Conservation (phyloP, 2,888 invertebrate genomes). For the Erebia ligea region DNA sequence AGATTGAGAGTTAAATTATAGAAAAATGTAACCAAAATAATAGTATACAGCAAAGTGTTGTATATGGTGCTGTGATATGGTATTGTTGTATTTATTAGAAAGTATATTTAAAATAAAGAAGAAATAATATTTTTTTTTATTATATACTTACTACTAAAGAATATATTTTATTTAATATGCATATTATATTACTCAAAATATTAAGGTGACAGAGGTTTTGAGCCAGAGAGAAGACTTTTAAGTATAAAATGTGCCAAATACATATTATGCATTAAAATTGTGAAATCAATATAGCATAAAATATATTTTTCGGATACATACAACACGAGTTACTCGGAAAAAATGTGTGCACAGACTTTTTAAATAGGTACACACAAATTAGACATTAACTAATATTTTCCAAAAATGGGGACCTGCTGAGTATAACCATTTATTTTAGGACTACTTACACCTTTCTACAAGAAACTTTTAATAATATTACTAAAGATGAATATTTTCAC, state of each 20-base stretch:
- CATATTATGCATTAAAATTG: background rate
- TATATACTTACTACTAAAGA: slow-evolving; percentile 14
- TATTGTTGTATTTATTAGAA: slow-evolving; percentile 62
- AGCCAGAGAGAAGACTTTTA: slow-evolving; percentile 1
- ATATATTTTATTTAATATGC: slow-evolving; percentile 21
- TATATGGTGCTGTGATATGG: slow-evolving; percentile 71
- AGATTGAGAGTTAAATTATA: slow-evolving; percentile 45
- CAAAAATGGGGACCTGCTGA: background rate
- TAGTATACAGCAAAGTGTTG: slow-evolving; percentile 60
- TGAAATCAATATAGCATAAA: background rate
- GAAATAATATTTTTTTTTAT: slow-evolving; percentile 43
- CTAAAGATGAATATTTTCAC: background rate
- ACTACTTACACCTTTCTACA: background rate
- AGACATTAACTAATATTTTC: background rate
- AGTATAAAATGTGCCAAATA: slow-evolving; percentile 39
- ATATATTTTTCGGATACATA: slow-evolving; percentile 1
- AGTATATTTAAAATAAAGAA: slow-evolving; percentile 49
- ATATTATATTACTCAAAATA: slow-evolving; percentile 8
- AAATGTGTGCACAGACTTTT: background rate
- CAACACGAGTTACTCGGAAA: background rate
- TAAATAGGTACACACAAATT: background rate
- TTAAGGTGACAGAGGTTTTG: background rate
- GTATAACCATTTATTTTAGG: background rate
- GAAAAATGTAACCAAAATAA: slow-evolving; percentile 56
- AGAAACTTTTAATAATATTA: background rate